phyloP scores from a whole-genome alignment of 2,113 vertebrate species.

The Cichladusa arquata region DNA sequence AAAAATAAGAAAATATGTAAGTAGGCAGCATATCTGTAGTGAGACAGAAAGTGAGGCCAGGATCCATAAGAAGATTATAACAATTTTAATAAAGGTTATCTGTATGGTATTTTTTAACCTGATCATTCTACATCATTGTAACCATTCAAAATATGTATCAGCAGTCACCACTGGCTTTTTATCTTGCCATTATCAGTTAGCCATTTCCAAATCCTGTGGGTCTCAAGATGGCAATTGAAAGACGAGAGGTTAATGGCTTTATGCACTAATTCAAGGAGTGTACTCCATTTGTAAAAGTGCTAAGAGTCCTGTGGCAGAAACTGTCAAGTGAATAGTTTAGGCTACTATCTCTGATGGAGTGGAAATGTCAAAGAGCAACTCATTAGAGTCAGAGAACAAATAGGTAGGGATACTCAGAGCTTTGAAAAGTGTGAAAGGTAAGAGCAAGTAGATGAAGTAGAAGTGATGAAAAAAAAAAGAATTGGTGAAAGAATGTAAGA shows the following conservation, averaged over 20 bases:
- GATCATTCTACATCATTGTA: background rate
- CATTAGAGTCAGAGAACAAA: constrained; percentile 39
- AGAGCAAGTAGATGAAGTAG: background rate
- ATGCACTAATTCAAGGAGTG: constrained; percentile 3
- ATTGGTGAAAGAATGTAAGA: background rate
- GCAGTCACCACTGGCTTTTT: background rate
- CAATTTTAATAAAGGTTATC: background rate
- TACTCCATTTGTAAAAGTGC: background rate
- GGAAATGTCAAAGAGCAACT: constrained; percentile 42
- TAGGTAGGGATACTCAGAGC: background rate
- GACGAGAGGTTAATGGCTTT: background rate
- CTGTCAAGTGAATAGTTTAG: constrained; percentile 21
- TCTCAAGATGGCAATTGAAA: background rate
- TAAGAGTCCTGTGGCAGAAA: constrained; percentile 15
- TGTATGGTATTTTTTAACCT: background rate
- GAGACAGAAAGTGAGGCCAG: background rate
- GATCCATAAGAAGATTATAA: background rate
- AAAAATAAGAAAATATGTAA: background rate
- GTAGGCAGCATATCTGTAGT: background rate
- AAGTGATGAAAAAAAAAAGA: background rate
- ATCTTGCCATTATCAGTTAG: background rate
- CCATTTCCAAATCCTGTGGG: background rate
- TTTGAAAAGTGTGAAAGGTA: background rate
- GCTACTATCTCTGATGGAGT: background rate
- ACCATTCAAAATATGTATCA: background rate